phyloP scores from a whole-genome alignment of 2,888 invertebrate species.

The Argyra leucocephala region DNA sequence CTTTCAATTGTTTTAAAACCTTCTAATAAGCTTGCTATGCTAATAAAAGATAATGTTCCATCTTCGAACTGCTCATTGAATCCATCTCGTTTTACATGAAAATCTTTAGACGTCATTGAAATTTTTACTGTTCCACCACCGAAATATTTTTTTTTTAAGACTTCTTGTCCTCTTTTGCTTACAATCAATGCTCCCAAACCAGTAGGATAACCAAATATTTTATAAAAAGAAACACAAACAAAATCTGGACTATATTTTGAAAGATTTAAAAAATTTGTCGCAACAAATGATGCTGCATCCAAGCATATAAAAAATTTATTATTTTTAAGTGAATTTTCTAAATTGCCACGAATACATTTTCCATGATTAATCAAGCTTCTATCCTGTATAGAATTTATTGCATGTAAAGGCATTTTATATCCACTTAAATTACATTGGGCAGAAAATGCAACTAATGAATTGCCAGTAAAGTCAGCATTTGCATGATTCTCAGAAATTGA shows the following conservation, averaged over 20 bases:
- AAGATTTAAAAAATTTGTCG: conserved; percentile 70
- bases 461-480: conserved; percentile 29
- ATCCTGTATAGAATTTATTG: conserved; percentile 58
- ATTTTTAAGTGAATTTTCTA: background rate
- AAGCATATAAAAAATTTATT: conserved; percentile 62
- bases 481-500: conserved; percentile 11
- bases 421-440: conserved; percentile 95
- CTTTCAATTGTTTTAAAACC: conserved; percentile 68
- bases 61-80: conserved; percentile 85
- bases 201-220: conserved; percentile 90
- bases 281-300: conserved; percentile 76
- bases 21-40: conserved; percentile 69
- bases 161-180: conserved; percentile 43
- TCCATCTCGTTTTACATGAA: conserved; percentile 57
- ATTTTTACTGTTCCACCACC: conserved; percentile 92
- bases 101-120: conserved; percentile 60
- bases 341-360: conserved; percentile 25
- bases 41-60: conserved; percentile 81
- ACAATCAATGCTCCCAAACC: conserved; percentile 86
- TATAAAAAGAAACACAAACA: conserved; percentile 88
- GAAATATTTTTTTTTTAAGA: conserved; percentile 58
- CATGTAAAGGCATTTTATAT: conserved; percentile 70
- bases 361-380: conserved; percentile 46
- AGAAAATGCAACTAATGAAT: conserved; percentile 71
- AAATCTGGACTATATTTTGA: conserved; percentile 70